Percentiles rank a stretch among this genome's conserved stretches.
phyloP scores from a whole-genome alignment of 2,113 vertebrate genomes.

The Lota lota region DNA sequence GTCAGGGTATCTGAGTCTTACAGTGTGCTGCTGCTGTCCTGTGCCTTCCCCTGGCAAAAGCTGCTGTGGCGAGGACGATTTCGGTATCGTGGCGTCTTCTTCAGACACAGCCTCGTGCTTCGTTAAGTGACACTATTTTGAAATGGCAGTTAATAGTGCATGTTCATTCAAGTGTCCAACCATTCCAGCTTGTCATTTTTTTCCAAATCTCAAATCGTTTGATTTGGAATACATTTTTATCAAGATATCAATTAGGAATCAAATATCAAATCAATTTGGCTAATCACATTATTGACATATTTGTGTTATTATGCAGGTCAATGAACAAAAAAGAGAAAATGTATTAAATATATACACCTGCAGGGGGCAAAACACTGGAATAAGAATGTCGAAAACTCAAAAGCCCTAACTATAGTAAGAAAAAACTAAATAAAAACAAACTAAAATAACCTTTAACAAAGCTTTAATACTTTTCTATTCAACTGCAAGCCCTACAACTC shows the following conservation, averaged over 20 bases:
- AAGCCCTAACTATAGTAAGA: constrained; percentile 55
- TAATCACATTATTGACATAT: too few species aligned
- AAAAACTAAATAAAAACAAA: neutral
- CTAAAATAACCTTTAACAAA: neutral
- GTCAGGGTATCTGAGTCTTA: constrained; percentile 51
- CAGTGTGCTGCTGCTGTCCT: constrained; percentile 59
- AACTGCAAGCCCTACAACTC: neutral
- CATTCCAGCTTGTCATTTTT: neutral
- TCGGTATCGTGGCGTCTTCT: constrained; percentile 58
- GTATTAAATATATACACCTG: constrained; percentile 9
- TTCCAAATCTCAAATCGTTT: neutral
- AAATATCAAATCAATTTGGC: too few species aligned
- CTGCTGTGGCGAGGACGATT: constrained; percentile 57
- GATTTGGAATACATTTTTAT: too few species aligned
- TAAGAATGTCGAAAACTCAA: constrained; percentile 51
- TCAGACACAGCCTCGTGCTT: constrained; percentile 66
- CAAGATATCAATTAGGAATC: too few species aligned
- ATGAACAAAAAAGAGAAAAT: constrained; percentile 11
- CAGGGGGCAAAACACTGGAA: constrained; percentile 21
- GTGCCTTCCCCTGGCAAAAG: constrained; percentile 63
- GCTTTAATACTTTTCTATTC: neutral
- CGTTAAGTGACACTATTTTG: constrained; percentile 69
- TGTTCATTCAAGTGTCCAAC: constrained; percentile 20
- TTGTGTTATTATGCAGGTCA: too few species aligned
- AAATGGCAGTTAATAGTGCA: constrained; percentile 62